Evolutionary conservation across 1,140 invertebrate species (phyloP).

Genomic region (Neotoxoptera formosana): DNA sequence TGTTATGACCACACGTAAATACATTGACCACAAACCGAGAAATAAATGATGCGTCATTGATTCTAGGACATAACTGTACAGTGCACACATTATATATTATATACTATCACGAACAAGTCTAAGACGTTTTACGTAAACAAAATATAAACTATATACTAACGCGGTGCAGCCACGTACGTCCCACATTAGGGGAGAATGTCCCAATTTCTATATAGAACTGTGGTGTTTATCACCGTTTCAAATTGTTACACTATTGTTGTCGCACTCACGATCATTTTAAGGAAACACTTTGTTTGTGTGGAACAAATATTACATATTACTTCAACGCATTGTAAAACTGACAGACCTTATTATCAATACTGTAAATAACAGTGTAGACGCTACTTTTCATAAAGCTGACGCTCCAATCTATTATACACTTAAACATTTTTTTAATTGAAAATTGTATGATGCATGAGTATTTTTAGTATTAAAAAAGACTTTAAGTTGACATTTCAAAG

Average conservation of each 20-base stretch:
- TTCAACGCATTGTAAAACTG: neutral
- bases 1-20: neutral
- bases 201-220: neutral
- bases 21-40: neutral
- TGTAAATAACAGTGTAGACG: neutral
- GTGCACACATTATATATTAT: neutral
- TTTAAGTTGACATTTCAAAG: neutral
- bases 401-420: neutral
- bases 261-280: too few species aligned
- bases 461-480: neutral
- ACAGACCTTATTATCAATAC: neutral
- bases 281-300: too few species aligned
- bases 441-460: neutral
- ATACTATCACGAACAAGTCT: neutral
- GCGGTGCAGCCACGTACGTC: neutral
- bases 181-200: neutral
- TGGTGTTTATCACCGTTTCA: neutral
- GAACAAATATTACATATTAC: neutral
- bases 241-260: neutral
- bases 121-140: neutral
- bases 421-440: neutral
- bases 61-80: slow-evolving; percentile 25
- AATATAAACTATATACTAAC: neutral
- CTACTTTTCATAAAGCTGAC: neutral
- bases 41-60: slow-evolving; percentile 13